phyloP scores from a whole-genome alignment of 1,140 invertebrate genomes.

The Drosophila bocqueti region DNA sequence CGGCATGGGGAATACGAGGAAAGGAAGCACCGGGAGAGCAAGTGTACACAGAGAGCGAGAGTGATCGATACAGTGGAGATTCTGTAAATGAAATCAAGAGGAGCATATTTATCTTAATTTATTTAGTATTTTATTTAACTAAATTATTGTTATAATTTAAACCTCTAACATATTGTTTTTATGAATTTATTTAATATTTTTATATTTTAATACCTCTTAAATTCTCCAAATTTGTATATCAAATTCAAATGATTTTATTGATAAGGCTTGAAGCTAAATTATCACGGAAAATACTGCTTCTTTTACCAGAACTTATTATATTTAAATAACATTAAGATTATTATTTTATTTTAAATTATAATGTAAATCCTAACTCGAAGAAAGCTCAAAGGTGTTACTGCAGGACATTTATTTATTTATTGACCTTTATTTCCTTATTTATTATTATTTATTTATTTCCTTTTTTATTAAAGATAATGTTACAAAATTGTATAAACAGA shows the following conservation, averaged over 20 bases:
- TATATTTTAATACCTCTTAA: not conserved
- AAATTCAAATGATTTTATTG: not conserved
- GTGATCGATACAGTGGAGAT: constrained; percentile 39
- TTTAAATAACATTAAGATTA: too few species aligned
- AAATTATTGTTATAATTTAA: not conserved
- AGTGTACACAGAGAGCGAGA: constrained; percentile 49
- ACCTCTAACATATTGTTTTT: not conserved
- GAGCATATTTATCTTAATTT: not conserved
- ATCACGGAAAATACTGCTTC: too few species aligned
- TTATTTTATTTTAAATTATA: not conserved
- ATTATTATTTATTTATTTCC: too few species aligned
- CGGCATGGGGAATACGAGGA: constrained; percentile 26
- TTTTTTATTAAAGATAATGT: too few species aligned
- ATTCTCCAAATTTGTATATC: not conserved
- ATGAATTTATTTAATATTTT: not conserved
- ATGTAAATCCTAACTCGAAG: not conserved
- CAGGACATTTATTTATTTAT: too few species aligned
- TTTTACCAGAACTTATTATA: too few species aligned
- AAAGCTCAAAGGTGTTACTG: not conserved
- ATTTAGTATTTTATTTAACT: too few species aligned
- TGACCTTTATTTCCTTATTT: too few species aligned
- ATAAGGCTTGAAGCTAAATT: not conserved
- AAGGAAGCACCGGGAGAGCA: constrained; percentile 21
- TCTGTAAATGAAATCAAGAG: not conserved
- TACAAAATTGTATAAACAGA: too few species aligned